Conservation (phyloP, 2,113 vertebrate genomes). For the Coturnix japonica region DNA sequence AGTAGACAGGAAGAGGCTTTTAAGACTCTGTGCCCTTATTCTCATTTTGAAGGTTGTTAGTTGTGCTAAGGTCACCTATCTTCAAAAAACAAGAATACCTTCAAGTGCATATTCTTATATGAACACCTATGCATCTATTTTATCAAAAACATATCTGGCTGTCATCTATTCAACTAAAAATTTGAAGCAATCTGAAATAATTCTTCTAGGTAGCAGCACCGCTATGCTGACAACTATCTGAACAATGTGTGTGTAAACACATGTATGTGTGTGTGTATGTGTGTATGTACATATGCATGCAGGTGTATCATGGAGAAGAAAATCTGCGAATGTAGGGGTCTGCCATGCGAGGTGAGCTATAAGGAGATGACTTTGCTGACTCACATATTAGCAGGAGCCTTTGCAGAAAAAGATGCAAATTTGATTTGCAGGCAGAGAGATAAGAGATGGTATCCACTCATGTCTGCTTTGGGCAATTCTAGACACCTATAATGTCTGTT, state of each 20-base stretch:
- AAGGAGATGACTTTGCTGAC: neutral
- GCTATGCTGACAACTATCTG: neutral
- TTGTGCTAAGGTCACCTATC: neutral
- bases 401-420: neutral
- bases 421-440: neutral
- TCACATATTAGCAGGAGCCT: neutral
- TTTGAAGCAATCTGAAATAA: neutral
- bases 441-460: neutral
- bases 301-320: neutral
- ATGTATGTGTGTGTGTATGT: rapidly evolving
- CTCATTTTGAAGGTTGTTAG: neutral
- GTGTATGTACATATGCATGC: rapidly evolving
- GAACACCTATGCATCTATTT: neutral
- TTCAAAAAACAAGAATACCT: neutral
- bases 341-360: neutral
- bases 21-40: neutral
- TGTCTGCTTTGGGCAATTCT: neutral
- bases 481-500: neutral
- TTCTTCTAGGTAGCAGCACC: neutral
- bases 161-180: neutral
- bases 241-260: neutral
- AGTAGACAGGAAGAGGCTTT: neutral
- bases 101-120: neutral
- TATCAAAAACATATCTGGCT: neutral
- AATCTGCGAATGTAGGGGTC: neutral